Percentiles rank a stretch among this genome's conserved stretches.
These are phyloP conservation scores for Apamea epomidion DNA, from an alignment of 2,888 invertebrate genomes.

Conservation along the genomic window DNA sequence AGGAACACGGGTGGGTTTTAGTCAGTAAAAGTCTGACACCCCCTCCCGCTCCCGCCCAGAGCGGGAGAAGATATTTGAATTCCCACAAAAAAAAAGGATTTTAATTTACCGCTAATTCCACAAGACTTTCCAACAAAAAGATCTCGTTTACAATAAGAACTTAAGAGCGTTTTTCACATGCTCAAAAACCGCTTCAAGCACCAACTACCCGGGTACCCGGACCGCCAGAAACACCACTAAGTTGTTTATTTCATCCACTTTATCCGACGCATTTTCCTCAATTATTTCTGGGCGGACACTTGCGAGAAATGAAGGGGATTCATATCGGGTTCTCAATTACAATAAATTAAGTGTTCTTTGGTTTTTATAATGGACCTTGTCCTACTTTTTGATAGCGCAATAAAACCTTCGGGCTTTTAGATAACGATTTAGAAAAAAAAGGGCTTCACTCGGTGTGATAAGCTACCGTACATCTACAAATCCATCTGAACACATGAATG, in stretches of 20 bases:
- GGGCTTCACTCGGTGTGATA: not conserved
- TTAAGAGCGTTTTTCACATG: not conserved
- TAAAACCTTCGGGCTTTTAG: not conserved
- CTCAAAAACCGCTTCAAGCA: not conserved
- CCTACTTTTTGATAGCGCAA: constrained; percentile 13
- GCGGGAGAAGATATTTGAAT: no score
- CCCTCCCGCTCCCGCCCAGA: no score
- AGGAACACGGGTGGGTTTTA: no score
- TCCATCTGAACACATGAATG: not conserved
- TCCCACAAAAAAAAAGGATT: no score
- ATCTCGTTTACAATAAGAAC: not conserved
- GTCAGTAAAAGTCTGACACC: no score
- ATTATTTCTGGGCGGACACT: constrained; percentile 41
- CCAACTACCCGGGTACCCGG: not conserved
- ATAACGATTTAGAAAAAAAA: not conserved
- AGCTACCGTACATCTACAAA: not conserved
- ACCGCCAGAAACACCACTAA: constrained; percentile 11
- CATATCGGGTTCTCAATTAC: constrained; percentile 38
- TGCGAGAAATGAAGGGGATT: constrained; percentile 14
- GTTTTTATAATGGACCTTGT: constrained; percentile 8
- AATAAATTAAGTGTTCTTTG: constrained; percentile 35
- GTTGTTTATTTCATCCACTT: constrained; percentile 44
- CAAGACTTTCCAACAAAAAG: no score
- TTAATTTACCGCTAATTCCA: no score
- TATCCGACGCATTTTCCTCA: constrained; percentile 47